Base-by-base conservation (phyloP, 2,113 vertebrate species). In the Podarcis muralis region DNA sequence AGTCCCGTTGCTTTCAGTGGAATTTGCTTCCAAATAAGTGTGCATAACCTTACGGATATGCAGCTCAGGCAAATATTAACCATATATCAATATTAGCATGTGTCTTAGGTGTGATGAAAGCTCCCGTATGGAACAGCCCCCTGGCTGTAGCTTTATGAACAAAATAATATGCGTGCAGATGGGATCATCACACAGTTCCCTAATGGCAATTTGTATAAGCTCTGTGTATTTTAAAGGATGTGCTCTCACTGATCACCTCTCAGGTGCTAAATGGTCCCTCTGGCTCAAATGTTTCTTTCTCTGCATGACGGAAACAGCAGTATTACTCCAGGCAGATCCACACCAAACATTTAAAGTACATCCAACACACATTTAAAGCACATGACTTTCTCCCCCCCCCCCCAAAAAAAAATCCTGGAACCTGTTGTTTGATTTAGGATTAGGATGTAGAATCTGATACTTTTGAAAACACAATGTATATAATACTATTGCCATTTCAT, bases 1-100 rank as follows among this genome's bases (percentile, higher is more conserved):
- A 71, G 22, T 48, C 20, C 59, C 8, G 48, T 43, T 66, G 30
- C 25, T 37, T 57, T 59, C 15, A 59, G 16, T 62, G 25, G 68
- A 35, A 53, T 83, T 88, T 77, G 72, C 9, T 68, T 88, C 62
- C 59, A 65, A 83, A 53, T 53, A 76, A 88, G 25, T 25, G n/a
- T 37, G 18, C 15, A 40, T 65, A 76, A 22, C 75, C 7, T 37
- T 37, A 43, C 1, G 16, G 25, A 35, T 16, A 35, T 13, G 62
- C 12, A 62, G 35, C 4, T 43, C 2, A 40, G 57, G 74, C 35
- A 37, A 71, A 72, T 81, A 81, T 81, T 32, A 84, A 11, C 22
- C 23, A 48, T 81, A 59, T 9, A 68, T 59, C 6, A 32, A 57
- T 74, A 66, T 30, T 57, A 30, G 30, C 12, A 80, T 43, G 25